Conservation (phyloP, 23 tunicate species). For the Aplidium turbinatum region DNA sequence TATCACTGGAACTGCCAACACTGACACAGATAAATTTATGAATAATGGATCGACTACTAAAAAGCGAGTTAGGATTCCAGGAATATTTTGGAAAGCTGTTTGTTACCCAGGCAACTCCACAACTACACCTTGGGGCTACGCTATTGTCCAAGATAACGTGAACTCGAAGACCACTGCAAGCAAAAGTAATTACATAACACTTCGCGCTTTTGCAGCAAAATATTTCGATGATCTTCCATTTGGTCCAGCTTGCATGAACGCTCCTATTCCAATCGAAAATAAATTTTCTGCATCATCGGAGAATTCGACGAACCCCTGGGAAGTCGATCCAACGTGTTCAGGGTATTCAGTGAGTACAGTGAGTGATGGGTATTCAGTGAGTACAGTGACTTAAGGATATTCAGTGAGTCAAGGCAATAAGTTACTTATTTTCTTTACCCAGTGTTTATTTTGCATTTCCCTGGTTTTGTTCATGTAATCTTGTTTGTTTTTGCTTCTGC, state of each 20-base stretch:
- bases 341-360: too few relatives aligned
- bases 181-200: conserved; percentile 32
- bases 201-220: conserved; percentile 50
- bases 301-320: too few relatives aligned
- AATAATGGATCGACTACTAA: conserved; percentile 21
- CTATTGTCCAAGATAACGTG: conserved; percentile 60
- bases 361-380: too few relatives aligned
- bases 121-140: conserved; percentile 69
- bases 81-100: conserved; percentile 93
- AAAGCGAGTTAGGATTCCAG: conserved; percentile 86
- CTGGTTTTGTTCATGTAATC: too few relatives aligned
- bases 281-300: too few relatives aligned
- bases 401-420: too few relatives aligned
- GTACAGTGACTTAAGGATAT: too few relatives aligned
- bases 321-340: too few relatives aligned
- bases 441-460: too few relatives aligned
- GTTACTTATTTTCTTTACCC: too few relatives aligned
- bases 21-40: conserved; percentile 44
- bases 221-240: conserved; percentile 63
- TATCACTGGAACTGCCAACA: conserved; percentile 81
- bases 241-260: conserved; percentile 79
- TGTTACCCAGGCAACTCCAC: conserved; percentile 85
- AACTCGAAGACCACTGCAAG: conserved; percentile 9
- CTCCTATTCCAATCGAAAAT: too few relatives aligned
- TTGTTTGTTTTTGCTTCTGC: too few relatives aligned